Evolutionary conservation across 2,113 vertebrate genomes (phyloP), one percentile per base, ranked within the genome.

Genomic region (Hemibagrus wyckioides): DNA sequence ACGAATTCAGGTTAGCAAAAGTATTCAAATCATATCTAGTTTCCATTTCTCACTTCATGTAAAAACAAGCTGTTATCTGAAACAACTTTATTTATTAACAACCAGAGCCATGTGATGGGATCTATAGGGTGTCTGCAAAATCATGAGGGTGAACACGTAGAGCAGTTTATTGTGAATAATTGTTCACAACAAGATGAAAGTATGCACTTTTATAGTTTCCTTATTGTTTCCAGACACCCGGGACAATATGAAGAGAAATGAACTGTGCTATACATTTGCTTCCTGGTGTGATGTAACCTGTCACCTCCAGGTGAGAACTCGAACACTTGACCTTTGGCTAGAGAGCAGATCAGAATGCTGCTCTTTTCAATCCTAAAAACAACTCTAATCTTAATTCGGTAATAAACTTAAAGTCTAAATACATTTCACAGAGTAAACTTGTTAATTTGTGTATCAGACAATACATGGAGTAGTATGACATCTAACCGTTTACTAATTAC

Each of bases 231-330:
- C 30, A 21, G 56, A 57, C 56, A 57, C 21, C 56, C 56, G 17
- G 56, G 2, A 57, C 56, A 57, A 57, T 67, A 33, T 15, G 14
- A 15, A 5, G n/a, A 33, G 1, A 67, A 67, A 67, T 67, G 33
- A 67, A 67, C 63, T 4, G 36, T 41, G 39, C 28, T 50, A 13
- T 48, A 50, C 9, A 28, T 76, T 33, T 54, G 30, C n/a, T 79
- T 54, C 6, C 76, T 54, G 50, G 11, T 79, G 30, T 30, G 61
- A 77, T 65, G 57, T 52, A 54, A 82, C n/a, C 50, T 63, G 63
- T 81, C 81, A 86, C 61, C 36, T 83, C 80, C 81, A 83, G 73
- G 67, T 84, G 61, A 69, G 52, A 25, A 80, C 85, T 87, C 69
- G 44, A 83, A 80, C 85, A 89, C 85, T 84, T 21, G 17, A 65